Conservation (phyloP, 2,113 vertebrate species). For the Channa maculata region DNA sequence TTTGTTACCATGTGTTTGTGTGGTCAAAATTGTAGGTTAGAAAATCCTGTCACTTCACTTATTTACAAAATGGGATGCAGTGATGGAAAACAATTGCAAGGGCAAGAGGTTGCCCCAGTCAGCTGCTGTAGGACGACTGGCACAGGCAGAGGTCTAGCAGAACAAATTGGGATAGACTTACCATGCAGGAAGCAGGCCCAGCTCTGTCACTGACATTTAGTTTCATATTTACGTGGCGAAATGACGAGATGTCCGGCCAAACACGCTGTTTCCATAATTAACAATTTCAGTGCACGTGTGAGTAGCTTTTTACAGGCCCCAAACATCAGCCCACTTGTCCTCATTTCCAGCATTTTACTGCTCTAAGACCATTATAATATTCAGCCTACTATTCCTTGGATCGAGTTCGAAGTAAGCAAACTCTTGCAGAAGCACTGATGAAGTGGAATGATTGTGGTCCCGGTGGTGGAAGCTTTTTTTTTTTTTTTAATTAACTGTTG, state of each 20-base stretch:
- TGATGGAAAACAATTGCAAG: not conserved
- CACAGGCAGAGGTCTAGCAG: constrained; percentile 19
- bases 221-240: constrained; percentile 46
- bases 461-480: no score
- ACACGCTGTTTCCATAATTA: constrained; percentile 41
- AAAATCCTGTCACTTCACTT: not conserved
- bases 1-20: not conserved
- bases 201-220: constrained; percentile 43
- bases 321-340: constrained; percentile 9
- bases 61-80: not conserved
- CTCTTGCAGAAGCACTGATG: not conserved
- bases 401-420: not conserved
- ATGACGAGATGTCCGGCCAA: constrained; percentile 49
- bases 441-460: not conserved
- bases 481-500: no score
- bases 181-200: constrained; percentile 40
- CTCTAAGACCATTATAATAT: constrained; percentile 16
- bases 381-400: not conserved
- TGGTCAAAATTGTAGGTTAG: not conserved
- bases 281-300: constrained; percentile 1
- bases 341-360: constrained; percentile 32
- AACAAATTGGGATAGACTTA: constrained; percentile 39
- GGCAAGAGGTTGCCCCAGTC: constrained; percentile 12
- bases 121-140: constrained; percentile 19
- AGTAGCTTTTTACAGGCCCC: constrained; percentile 34